These are phyloP conservation scores for Scaptodrosophila lebanonensis DNA, from an alignment of 1,140 invertebrate genomes.

Conservation along the genomic window DNA sequence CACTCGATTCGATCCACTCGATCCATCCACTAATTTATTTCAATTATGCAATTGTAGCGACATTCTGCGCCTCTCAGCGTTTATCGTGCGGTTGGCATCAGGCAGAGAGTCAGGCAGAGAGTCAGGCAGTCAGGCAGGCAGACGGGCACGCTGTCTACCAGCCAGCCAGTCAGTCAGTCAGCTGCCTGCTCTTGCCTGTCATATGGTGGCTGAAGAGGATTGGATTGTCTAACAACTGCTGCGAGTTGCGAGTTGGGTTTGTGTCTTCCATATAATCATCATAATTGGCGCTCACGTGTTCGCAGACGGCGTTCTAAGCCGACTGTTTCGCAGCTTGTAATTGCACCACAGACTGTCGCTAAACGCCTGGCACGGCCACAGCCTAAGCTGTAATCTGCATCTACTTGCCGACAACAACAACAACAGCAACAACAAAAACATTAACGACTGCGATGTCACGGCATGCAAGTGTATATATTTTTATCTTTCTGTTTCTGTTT, in stretches of 20 bases:
- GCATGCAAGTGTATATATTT: too few relatives aligned
- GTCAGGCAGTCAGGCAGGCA: conserved; percentile 17
- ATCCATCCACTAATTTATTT: conserved; percentile 62
- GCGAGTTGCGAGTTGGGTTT: conserved; percentile 13
- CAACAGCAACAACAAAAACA: too few relatives aligned
- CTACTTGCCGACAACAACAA: too few relatives aligned
- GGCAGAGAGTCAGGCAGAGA: conserved; percentile 13
- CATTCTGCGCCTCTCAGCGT: conserved; percentile 23
- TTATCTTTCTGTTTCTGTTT: too few relatives aligned
- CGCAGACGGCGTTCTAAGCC: too few relatives aligned
- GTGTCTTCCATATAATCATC: conserved; percentile 57
- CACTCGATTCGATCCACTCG: too few relatives aligned
- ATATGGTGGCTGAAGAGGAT: conserved; percentile 26
- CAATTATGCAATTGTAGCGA: conserved; percentile 67
- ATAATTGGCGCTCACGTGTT: conserved; percentile 48
- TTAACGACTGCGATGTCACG: too few relatives aligned
- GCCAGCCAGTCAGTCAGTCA: conserved; percentile 38
- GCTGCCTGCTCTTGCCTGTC: conserved; percentile 15
- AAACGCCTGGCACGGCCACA: conserved; percentile 31
- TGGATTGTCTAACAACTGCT: conserved; percentile 66
- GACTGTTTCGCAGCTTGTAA: conserved; percentile 9
- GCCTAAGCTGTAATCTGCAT: conserved; percentile 7
- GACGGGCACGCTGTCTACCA: conserved; percentile 1
- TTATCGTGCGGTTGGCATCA: conserved; percentile 53
- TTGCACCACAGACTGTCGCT: conserved; percentile 36